Evolutionary conservation across 2,797 vertebrate genomes (phyloP), one percentile per base, ranked within the genome.

Genomic region (Silurus lanzhouensis): DNA sequence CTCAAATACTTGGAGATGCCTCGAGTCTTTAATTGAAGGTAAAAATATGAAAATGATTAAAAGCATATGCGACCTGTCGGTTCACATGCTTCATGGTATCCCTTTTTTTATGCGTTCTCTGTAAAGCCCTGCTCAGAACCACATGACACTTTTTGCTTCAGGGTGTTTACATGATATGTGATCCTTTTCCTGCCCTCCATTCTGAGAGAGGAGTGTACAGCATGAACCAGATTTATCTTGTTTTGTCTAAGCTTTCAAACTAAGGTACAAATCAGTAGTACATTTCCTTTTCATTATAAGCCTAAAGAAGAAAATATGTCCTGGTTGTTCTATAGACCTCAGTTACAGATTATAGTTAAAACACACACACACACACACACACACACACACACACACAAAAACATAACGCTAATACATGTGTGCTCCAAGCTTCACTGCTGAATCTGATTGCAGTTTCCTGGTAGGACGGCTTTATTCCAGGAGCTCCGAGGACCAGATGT

Each of bases 121-220:
- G 22, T 25, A 19, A 19, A 19, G 55, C 38, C 17, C 66, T 12
- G 9, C 14, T 78, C 81, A 67, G 80, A 75, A 77, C 31, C 63
- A 63, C 38, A 79, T 46, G 77, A 8, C 6, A 46, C 48, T 1
- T 48, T 64, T 48, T 25, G 44, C 78, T 80, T n/a, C 19, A 10
- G 19, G 15, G 48, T 89, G 87, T 90, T 91, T 84, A 87, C 85
- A 80, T 84, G 89, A 81, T 72, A 90, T 85, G 19, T 48, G 84
- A 89, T 78, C 83, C 60, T 1, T 81, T 66, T 46, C 80, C 61
- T 61, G 31, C 38, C 58, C n/a, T 38, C 76, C 25, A 25, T 38
- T 22, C 63, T 15, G 15, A 83, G 52, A 83, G 81, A 61, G 83
- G 83, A 72, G 77, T 55, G 27, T 70, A 15, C 27, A 27, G 3